These are phyloP conservation scores for Acanthosoma haemorrhoidale DNA, from an alignment of 2,888 invertebrate species.

Conservation along the genomic window DNA sequence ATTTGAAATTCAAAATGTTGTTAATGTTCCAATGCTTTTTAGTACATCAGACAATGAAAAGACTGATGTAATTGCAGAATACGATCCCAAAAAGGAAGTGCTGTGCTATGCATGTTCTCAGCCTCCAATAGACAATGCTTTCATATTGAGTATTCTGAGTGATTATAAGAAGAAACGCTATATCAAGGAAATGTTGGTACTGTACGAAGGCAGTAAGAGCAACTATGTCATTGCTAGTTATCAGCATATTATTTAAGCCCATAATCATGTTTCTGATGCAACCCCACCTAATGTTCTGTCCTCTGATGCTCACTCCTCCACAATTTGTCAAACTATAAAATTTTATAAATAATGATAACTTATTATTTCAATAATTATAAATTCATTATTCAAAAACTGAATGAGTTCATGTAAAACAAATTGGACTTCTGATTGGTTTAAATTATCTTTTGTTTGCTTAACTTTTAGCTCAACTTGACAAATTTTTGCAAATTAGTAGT, in stretches of 20 bases:
- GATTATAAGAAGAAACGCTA: not conserved
- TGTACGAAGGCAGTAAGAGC: constrained; percentile 1
- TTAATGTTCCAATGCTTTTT: not conserved
- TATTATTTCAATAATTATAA: constrained; percentile 3
- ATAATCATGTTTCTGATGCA: not conserved
- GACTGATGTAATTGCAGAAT: not conserved
- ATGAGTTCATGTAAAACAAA: not conserved
- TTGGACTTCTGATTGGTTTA: not conserved
- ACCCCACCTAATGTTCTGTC: not conserved
- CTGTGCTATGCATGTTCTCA: constrained; percentile 8
- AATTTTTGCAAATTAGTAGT: not conserved
- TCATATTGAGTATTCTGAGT: not conserved
- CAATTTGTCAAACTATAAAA: not conserved
- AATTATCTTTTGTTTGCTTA: not conserved
- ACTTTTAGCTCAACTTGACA: not conserved
- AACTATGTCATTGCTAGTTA: constrained; percentile 11
- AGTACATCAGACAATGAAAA: not conserved
- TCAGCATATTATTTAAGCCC: constrained; percentile 2
- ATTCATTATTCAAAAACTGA: not conserved
- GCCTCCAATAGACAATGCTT: constrained; percentile 4
- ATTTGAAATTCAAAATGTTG: constrained; percentile 8
- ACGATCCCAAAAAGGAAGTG: not conserved
- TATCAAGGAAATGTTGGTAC: constrained; percentile 15
- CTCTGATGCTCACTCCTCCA: not conserved
- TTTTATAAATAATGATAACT: not conserved